phyloP scores from a whole-genome alignment of 2,113 vertebrate genomes.

The Nycticebus coucang region DNA sequence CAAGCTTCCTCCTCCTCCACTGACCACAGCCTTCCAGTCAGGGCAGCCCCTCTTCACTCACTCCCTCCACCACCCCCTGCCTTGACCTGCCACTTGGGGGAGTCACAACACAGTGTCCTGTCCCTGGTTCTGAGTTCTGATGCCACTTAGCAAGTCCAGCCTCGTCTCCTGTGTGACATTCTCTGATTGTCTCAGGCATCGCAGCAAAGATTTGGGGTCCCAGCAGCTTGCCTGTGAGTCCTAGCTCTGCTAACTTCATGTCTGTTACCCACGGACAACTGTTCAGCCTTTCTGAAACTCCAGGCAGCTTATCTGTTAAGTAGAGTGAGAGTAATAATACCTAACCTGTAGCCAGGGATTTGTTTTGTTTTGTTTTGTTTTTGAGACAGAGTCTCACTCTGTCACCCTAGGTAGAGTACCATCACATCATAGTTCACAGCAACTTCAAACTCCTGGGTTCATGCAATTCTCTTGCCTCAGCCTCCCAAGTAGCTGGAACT shows the following conservation, averaged over 20 bases:
- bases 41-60: background rate
- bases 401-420: no score
- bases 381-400: no score
- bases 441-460: no score
- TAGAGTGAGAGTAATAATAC: background rate
- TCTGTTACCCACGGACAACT: background rate
- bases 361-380: no score
- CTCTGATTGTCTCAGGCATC: background rate
- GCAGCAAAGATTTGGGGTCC: background rate
- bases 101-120: background rate
- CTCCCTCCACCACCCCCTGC: background rate
- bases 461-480: no score
- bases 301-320: background rate
- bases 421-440: no score
- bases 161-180: accelerated
- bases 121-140: background rate
- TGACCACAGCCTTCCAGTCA: accelerated
- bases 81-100: background rate
- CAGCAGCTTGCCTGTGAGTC: background rate
- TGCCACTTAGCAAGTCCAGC: background rate
- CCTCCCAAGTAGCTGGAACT: no score
- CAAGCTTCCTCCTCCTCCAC: background rate
- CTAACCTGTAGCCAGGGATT: background rate
- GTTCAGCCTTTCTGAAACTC: background rate
- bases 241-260: background rate